Evolutionary conservation across 53 echinoderm and acorn worm genomes (phyloP).

Genomic region (Antedon mediterranea): DNA sequence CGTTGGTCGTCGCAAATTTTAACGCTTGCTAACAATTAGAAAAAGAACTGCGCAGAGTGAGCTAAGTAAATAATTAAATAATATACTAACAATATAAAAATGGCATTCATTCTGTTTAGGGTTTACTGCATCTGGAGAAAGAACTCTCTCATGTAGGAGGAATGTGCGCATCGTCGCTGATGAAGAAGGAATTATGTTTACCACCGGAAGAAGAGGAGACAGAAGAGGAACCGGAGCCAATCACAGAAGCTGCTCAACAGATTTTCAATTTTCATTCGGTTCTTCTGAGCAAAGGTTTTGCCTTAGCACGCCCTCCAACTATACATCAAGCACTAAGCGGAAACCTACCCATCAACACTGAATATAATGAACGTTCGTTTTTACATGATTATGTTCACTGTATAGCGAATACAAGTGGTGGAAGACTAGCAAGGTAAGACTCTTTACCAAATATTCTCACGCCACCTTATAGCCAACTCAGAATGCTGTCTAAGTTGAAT

Average conservation of each 20-base stretch:
- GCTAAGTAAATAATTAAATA: too few species aligned
- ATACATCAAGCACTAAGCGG: constrained; percentile 85
- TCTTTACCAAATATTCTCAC: neutral
- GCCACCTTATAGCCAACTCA: too few species aligned
- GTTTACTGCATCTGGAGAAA: constrained; percentile 83
- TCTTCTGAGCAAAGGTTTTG: constrained; percentile 71
- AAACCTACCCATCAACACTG: constrained; percentile 59
- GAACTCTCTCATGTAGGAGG: constrained; percentile 88
- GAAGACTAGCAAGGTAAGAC: constrained; percentile 67
- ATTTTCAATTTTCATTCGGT: constrained; percentile 67
- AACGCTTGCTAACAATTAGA: too few species aligned
- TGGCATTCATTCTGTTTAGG: constrained; percentile 25
- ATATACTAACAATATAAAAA: too few species aligned
- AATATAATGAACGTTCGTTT: constrained; percentile 76
- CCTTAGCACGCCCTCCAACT: constrained; percentile 57
- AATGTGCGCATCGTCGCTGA: constrained; percentile 78
- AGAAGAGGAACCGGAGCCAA: constrained; percentile 78
- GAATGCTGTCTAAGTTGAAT: too few species aligned
- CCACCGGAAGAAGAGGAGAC: constrained; percentile 46
- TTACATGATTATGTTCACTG: constrained; percentile 86
- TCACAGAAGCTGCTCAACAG: constrained; percentile 86
- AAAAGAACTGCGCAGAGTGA: too few species aligned
- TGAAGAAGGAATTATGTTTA: constrained; percentile 68
- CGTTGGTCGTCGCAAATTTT: too few species aligned
- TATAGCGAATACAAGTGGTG: constrained; percentile 70